Conservation (phyloP, 2,113 vertebrate genomes). For the Xiphophorus couchianus region DNA sequence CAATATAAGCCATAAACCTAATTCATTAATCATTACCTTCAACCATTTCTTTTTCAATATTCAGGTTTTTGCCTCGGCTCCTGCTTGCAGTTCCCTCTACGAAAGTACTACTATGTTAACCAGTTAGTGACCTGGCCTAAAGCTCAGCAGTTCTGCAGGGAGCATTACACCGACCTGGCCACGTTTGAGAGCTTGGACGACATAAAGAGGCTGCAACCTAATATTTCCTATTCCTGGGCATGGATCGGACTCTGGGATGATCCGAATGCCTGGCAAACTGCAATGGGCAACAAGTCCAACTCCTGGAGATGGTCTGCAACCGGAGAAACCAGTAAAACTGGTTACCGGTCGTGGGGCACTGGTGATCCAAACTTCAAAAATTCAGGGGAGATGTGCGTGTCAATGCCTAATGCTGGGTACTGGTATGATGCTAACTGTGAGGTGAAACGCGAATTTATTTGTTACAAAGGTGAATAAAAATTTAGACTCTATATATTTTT, state of each 20-base stretch:
- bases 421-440: background rate
- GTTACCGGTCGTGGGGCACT: too few relatives aligned
- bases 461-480: too few relatives aligned
- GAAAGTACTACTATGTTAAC: conserved; percentile 7
- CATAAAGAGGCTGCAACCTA: background rate
- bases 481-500: too few relatives aligned
- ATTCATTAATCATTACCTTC: too few relatives aligned
- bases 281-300: too few relatives aligned
- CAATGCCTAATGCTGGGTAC: background rate
- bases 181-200: conserved; percentile 17
- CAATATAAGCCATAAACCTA: too few relatives aligned
- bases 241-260: background rate
- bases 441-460: too few relatives aligned
- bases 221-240: conserved; percentile 33
- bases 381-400: too few relatives aligned
- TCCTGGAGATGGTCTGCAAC: too few relatives aligned
- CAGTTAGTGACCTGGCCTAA: background rate
- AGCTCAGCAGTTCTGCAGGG: conserved; percentile 34
- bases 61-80: conserved; percentile 20
- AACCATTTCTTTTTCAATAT: background rate
- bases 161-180: conserved; percentile 23
- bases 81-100: background rate
- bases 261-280: too few relatives aligned
- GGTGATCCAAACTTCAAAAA: too few relatives aligned
- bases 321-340: too few relatives aligned